Evolutionary conservation across 1,140 invertebrate genomes (phyloP).

Genomic region (Cryptotermes secundus): DNA sequence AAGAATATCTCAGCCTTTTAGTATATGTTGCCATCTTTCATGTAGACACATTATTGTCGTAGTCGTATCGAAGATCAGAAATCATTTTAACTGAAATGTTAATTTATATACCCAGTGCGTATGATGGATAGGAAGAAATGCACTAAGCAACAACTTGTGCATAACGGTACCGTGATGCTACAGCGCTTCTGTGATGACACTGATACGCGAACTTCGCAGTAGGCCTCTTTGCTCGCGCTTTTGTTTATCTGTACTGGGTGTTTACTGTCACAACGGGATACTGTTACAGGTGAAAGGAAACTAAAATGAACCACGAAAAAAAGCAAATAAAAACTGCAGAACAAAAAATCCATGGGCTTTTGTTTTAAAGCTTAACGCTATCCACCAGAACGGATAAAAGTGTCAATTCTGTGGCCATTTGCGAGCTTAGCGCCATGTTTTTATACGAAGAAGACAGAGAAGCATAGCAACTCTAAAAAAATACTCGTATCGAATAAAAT

Average conservation of each 20-base stretch:
- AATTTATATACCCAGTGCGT: too few relatives aligned
- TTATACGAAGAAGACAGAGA: not conserved
- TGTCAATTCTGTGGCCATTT: conserved; percentile 2
- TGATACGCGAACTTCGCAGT: not conserved
- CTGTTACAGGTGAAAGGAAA: not conserved
- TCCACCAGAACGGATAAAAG: not conserved
- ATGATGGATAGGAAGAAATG: too few relatives aligned
- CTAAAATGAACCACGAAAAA: not conserved
- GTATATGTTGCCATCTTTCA: too few relatives aligned
- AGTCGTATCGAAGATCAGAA: too few relatives aligned
- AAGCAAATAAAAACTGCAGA: not conserved
- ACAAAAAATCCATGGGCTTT: not conserved
- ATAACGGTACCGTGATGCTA: too few relatives aligned
- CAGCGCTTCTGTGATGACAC: too few relatives aligned
- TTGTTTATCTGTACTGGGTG: not conserved
- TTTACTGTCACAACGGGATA: not conserved
- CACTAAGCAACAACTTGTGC: too few relatives aligned
- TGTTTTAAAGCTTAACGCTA: not conserved
- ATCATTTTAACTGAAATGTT: too few relatives aligned
- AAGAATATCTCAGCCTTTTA: too few relatives aligned
- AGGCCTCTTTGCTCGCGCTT: not conserved
- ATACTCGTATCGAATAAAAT: not conserved
- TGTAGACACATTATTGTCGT: too few relatives aligned
- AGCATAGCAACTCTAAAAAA: not conserved
- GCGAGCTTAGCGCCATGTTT: not conserved